Conservation (phyloP, 2,797 vertebrate genomes). For the Limosa lapponica region DNA sequence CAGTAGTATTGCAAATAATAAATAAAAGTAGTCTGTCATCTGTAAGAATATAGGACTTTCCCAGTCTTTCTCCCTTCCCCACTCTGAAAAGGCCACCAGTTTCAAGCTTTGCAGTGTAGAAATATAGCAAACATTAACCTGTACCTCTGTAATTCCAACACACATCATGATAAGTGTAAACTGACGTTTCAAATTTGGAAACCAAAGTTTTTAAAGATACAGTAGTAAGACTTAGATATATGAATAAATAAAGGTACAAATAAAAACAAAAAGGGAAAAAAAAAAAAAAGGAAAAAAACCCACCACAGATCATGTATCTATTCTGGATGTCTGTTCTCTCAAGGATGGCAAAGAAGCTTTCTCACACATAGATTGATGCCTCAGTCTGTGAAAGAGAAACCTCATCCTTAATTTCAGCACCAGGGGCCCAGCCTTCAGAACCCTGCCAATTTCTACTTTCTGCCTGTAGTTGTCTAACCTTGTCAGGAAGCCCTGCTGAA, state of each 20-base stretch:
- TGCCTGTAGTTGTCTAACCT: not conserved
- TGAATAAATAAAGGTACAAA: not conserved
- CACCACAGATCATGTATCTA: not conserved
- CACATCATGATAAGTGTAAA: not conserved
- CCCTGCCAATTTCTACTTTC: not conserved
- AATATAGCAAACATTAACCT: not conserved
- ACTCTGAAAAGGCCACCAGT: not conserved
- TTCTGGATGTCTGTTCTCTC: not conserved
- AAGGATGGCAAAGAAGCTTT: not conserved
- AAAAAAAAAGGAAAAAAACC: fast-evolving
- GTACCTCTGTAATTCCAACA: not conserved
- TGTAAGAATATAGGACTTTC: not conserved
- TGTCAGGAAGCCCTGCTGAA: not conserved
- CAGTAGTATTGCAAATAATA: not conserved
- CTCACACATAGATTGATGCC: too few relatives aligned
- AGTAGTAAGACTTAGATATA: not conserved
- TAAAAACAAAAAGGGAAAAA: not conserved
- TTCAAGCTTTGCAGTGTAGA: not conserved
- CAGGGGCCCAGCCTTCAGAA: not conserved
- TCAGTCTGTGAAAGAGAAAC: not conserved
- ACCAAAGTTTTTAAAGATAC: not conserved
- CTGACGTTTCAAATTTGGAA: not conserved
- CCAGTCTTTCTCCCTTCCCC: not conserved
- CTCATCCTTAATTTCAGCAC: not conserved
- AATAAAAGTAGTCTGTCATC: not conserved